phyloP scores from a whole-genome alignment of 2,888 invertebrate genomes.

The Aphidius colemani region DNA sequence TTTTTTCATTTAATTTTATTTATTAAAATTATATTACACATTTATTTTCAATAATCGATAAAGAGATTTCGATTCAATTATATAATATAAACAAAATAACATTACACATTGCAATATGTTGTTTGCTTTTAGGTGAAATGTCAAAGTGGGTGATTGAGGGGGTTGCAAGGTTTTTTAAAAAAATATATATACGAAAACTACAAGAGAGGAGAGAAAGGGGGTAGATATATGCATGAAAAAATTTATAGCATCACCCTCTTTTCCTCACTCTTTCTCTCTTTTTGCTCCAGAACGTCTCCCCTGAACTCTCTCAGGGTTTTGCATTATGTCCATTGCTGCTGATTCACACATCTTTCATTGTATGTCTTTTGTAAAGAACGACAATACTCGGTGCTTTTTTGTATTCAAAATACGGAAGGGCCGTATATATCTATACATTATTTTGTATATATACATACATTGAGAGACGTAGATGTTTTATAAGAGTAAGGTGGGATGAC shows the following conservation, averaged over 20 bases:
- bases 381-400: conserved; percentile 49
- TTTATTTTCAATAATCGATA: no score
- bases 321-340: conserved; percentile 59
- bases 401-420: conserved; percentile 39
- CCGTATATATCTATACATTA: conserved; percentile 21
- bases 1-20: not conserved
- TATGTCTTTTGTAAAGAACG: conserved; percentile 52
- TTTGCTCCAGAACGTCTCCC: conserved; percentile 28
- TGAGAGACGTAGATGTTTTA: conserved; percentile 1
- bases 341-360: conserved; percentile 58
- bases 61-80: no score
- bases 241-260: conserved; percentile 13
- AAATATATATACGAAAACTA: conserved; percentile 6
- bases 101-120: not conserved
- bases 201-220: conserved; percentile 4
- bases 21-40: not conserved
- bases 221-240: not conserved
- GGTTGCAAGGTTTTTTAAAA: not conserved
- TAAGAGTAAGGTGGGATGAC: conserved; percentile 27
- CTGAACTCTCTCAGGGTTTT: conserved; percentile 47
- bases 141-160: conserved; percentile 4
- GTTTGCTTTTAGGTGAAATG: not conserved
- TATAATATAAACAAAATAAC: not conserved
- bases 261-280: conserved; percentile 19
- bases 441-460: not conserved